Base-by-base conservation (phyloP, 1,140 invertebrate species). In the Diabrotica undecimpunctata region DNA sequence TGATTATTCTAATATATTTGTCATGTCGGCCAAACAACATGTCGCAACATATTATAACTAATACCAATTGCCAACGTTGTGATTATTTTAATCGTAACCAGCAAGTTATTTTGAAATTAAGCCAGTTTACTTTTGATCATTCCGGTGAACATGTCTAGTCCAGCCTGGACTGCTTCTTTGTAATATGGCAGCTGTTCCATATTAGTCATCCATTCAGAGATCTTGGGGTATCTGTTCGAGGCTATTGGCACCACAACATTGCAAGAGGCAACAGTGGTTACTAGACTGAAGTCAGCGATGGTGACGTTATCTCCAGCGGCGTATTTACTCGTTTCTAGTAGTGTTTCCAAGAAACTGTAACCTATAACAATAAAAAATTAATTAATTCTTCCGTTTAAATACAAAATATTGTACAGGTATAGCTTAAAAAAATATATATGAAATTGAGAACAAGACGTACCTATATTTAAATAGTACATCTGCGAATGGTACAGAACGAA, bases 261-360 rank as follows among this genome's bases (percentile, higher is more conserved):
- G 10, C 75, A 68, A 46, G 74, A 66, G 7, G 66, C 73, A 35
- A 78, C 70, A 12, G 72, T 73, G 6, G 71, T 65, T 7, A 72
- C 68, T 7, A 81, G 72, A 38, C 74, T 70, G 53, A 79, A 77
- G 67, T 82, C 84, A 14, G 83, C 85, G 39, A 86, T 78, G 5
- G 84, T 84, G 6, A 85, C 61, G 38, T 75, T 64, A 12, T 80
- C 73, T 8, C 80, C 79, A 9, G 78, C 79, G 7, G 74, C 62
- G 51, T 68, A 74, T 9, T 51, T 46, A 5, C 37, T 52, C 25
- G 35, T 57, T 57, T 66, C 63, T 13, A 74, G 52, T 13, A 72
- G 61, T 8, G 53, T 57, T 59, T 74, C 69, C 36, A 74, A 41
- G 35, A 62, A 61, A 10, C 12, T 62, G 46, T 72, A 74, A 9